Percentiles rank a stretch among this genome's conserved stretches.
Conservation (phyloP, 64 coral and sea anemone species). For the Montipora capricornis region DNA sequence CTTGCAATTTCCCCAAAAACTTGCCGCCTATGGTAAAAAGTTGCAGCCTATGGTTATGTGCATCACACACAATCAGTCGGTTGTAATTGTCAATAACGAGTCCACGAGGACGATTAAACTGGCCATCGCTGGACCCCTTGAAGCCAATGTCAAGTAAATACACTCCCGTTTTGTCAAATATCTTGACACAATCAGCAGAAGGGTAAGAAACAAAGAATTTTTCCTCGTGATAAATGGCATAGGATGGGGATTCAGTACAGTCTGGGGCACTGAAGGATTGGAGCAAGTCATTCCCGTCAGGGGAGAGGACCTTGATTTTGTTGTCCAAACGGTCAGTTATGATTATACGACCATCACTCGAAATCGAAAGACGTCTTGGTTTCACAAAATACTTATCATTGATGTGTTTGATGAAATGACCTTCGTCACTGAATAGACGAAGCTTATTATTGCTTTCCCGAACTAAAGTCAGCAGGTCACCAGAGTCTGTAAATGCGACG, state of each 20-base stretch:
- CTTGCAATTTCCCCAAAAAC: conserved; percentile 8
- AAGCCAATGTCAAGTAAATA: neutral
- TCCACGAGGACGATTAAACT: too few species aligned
- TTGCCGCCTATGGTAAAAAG: conserved; percentile 30
- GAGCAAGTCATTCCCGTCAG: too few species aligned
- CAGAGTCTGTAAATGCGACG: too few species aligned
- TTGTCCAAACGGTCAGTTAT: too few species aligned
- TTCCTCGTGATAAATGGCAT: neutral
- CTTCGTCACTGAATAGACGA: too few species aligned
- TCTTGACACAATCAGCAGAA: too few species aligned
- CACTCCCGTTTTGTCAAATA: neutral
- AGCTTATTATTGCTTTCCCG: too few species aligned
- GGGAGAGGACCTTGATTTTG: too few species aligned
- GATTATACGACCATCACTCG: neutral
- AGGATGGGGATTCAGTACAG: neutral
- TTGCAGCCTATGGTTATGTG: conserved; percentile 10
- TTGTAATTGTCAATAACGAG: too few species aligned
- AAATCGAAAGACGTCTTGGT: neutral
- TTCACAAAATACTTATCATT: neutral
- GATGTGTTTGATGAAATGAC: neutral
- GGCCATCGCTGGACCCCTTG: neutral
- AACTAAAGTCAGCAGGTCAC: too few species aligned
- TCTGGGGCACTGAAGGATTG: neutral
- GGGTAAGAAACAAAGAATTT: conserved; percentile 31
- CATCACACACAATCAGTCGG: too few species aligned